Conservation (phyloP, 1,140 invertebrate species). For the Trachymyrmex septentrionalis region DNA sequence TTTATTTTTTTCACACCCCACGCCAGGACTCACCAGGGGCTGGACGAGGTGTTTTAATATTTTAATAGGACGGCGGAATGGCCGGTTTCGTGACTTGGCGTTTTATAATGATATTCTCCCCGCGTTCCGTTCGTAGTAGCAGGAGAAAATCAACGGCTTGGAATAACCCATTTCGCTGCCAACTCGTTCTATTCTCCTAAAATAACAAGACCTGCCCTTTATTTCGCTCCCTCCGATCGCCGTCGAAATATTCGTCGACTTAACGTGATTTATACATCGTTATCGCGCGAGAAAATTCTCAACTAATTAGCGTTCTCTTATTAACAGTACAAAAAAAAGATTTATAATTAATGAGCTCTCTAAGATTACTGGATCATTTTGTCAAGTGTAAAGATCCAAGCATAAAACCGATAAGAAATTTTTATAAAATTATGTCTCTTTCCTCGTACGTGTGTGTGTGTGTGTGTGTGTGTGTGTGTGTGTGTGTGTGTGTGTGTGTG, state of each 20-base stretch:
- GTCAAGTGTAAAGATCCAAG: background rate
- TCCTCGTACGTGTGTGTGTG: background rate
- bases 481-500: too few species aligned
- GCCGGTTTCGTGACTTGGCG: slow-evolving; percentile 86
- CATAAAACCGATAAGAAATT: background rate
- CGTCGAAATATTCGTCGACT: slow-evolving; percentile 42
- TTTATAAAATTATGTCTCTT: slow-evolving; percentile 1
- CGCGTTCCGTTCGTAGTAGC: slow-evolving; percentile 83
- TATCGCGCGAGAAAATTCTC: slow-evolving; percentile 52
- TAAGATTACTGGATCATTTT: slow-evolving; percentile 13
- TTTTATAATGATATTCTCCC: slow-evolving; percentile 87
- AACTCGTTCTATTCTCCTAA: slow-evolving; percentile 76
- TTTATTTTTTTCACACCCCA: slow-evolving; percentile 86
- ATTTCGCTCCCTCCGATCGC: slow-evolving; percentile 64
- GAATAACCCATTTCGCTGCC: slow-evolving; percentile 82
- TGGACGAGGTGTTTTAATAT: slow-evolving; percentile 86
- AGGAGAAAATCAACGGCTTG: slow-evolving; percentile 83
- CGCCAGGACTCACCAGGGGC: slow-evolving; percentile 79
- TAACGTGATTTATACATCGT: slow-evolving; percentile 65
- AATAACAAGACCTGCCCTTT: slow-evolving; percentile 74
- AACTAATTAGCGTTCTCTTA: slow-evolving; percentile 45
- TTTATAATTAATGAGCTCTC: slow-evolving; percentile 32
- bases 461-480: too few species aligned
- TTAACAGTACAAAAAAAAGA: slow-evolving; percentile 39
- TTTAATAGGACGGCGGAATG: slow-evolving; percentile 86